A percentile compares a stretch with the other conserved stretches of the same genome.
Conservation (phyloP, 30 jellyfish, hydroid and myxozoan species). For the Aurelia sp. region DNA sequence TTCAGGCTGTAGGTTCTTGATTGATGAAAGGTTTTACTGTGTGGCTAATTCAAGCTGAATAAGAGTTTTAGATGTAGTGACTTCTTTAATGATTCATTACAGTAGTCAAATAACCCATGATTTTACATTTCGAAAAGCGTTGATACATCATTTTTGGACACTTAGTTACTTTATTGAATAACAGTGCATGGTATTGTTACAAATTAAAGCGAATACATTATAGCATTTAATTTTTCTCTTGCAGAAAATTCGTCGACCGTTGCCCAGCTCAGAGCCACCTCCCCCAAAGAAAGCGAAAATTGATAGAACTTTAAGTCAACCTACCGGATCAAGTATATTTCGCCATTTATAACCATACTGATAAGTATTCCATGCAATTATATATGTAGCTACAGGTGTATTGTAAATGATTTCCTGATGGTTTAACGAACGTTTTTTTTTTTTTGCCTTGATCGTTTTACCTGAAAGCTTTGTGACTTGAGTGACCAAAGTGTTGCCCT, state of each 20-base stretch:
- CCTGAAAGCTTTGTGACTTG: too few species aligned
- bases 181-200: not conserved
- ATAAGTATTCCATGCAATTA: not conserved
- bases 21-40: too few species aligned
- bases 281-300: slow-evolving; percentile 43
- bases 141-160: too few species aligned
- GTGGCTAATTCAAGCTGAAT: not conserved
- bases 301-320: slow-evolving; percentile 57
- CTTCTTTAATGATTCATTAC: not conserved
- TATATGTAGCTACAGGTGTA: not conserved
- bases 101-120: too few species aligned
- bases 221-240: not conserved
- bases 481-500: too few species aligned
- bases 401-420: not conserved
- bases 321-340: slow-evolving; percentile 36
- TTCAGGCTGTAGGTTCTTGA: too few species aligned
- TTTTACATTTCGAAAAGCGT: too few species aligned
- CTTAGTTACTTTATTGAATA: not conserved
- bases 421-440: too few species aligned
- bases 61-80: not conserved
- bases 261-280: slow-evolving; percentile 42
- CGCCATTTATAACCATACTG: slow-evolving; percentile 5
- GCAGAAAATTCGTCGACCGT: slow-evolving; percentile 3
- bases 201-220: not conserved
- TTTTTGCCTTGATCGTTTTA: too few species aligned